A percentile compares a stretch with the other conserved stretches of the same genome.
These are phyloP conservation scores for Amphiprion clarkii DNA, from an alignment of 2,797 vertebrate species.

Conservation along the genomic window DNA sequence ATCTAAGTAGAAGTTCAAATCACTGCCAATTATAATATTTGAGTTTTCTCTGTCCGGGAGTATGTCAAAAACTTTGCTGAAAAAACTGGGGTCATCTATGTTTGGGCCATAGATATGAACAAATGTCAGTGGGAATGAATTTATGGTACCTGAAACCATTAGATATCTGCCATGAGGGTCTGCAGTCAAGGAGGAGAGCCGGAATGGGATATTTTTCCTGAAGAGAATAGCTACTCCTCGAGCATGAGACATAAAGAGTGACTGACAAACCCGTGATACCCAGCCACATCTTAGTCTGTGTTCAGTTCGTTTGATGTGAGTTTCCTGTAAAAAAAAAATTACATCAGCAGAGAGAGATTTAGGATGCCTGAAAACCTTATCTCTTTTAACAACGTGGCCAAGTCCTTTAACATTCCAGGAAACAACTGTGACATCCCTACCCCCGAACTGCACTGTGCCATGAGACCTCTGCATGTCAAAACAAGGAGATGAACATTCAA, in stretches of 20 bases:
- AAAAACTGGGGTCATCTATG: background rate
- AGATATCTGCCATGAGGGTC: background rate
- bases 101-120: background rate
- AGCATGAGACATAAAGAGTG: background rate
- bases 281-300: background rate
- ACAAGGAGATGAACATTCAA: too few species aligned
- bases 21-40: background rate
- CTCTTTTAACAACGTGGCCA: background rate
- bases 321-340: slow-evolving; percentile 1
- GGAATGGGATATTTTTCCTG: background rate
- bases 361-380: background rate
- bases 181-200: background rate
- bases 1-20: background rate
- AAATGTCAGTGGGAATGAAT: background rate
- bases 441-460: background rate
- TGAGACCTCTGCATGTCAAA: background rate
- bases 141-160: background rate
- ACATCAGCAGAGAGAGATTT: background rate
- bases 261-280: background rate
- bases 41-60: background rate
- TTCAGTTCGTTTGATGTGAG: background rate
- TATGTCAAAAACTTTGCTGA: background rate
- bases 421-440: background rate
- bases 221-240: background rate
- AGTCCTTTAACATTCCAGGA: background rate